Base-by-base conservation (phyloP, 2,888 invertebrate species). In the Drosophila macrospina region DNA sequence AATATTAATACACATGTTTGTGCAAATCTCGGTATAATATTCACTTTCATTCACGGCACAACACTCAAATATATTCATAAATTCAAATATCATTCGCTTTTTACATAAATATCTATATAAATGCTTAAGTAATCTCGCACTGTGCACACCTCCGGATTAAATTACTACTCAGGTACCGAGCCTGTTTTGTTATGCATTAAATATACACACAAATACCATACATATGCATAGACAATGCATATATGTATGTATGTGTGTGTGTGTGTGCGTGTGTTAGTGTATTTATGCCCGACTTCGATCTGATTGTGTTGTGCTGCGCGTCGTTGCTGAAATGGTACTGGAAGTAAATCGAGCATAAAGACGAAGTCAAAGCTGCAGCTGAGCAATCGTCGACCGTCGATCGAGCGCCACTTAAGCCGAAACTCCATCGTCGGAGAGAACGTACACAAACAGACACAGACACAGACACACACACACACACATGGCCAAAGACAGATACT, bases 321-420 rank as follows among this genome's bases (percentile, higher is more conserved):
- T 55, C 69, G 86, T 79, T 66, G 89, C 86, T 88, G 76, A 89
- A 88, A 63, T 86, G 89, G 81, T 89, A 91, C 91, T 91, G 87
- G 69, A 81, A 83, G 73, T 87, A 87, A 90, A 89, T 89, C 91
- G 90, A 84, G 86, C 91, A 90, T 80, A 89, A 90, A 90, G 84
- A 88, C 84, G 68, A 50, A 36, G 64, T 64, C 47, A 54, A 55
- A 59, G 72, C 62, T 74, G 67, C 67, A 64, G 71, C 57, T 74
- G 57, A 70, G 77, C 65, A 45, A 50, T 44, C 57, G 52, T 30
- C 32, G 20, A 47, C 10, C 11, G 32, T 47, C 4, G 37, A 65
- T 55, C 59, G 64, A 65, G 65, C 55, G 44, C 76, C 67, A 63
- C 54, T 57, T 69, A 73, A 73, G 70, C 69, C 68, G 67, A 81